These are phyloP conservation scores for Halisarca cf. caerulea DNA, from an alignment of 37 sponge, comb jelly and placozoan species.

Conservation along the genomic window DNA sequence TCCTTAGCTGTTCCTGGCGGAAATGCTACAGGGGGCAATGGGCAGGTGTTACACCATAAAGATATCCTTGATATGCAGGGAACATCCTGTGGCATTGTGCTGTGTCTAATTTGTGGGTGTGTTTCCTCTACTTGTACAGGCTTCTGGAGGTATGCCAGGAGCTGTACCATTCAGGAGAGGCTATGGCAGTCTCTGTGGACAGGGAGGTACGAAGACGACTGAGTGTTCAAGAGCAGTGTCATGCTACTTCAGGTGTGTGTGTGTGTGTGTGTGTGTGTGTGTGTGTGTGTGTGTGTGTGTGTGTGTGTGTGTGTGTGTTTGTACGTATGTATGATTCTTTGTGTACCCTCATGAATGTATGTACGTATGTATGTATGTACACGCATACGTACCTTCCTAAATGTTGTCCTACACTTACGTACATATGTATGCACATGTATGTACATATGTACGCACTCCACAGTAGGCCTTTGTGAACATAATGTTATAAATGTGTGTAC, in stretches of 20 bases:
- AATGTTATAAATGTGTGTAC: no score
- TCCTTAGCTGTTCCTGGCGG: no score
- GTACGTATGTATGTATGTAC: conserved; percentile 4
- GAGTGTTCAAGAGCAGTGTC: conserved; percentile 11
- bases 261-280: conserved; percentile 31
- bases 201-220: neutral
- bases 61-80: no score
- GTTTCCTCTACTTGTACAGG: no score
- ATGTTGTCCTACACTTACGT: neutral
- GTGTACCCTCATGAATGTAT: neutral
- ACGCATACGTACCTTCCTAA: conserved; percentile 1
- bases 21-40: no score
- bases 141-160: neutral
- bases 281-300: neutral
- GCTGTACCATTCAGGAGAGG: neutral
- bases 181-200: neutral
- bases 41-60: no score
- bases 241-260: conserved; percentile 17
- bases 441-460: no score
- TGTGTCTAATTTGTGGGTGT: no score
- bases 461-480: no score
- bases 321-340: neutral
- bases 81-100: no score
- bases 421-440: conserved; percentile 2
- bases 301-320: conserved; percentile 15